Evolutionary conservation across 2,113 vertebrate species (phyloP), one percentile per base, ranked within the genome.

Genomic region (Hystrix brachyura): DNA sequence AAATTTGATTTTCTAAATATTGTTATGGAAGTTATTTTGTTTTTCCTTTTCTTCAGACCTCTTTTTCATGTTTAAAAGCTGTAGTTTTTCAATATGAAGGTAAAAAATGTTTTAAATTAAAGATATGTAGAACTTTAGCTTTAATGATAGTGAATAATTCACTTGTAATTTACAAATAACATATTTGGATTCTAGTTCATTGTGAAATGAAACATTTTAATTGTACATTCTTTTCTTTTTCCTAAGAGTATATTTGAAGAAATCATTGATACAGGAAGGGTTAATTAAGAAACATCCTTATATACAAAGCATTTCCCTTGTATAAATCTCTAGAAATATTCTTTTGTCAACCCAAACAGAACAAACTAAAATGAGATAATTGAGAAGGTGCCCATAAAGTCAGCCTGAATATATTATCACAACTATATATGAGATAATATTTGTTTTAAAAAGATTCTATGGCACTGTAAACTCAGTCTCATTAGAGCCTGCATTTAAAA

Each of bases 401-500:
- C 98, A 98, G 98, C 78, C 97, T 98, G 99, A 99, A 99, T 99
- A 99, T 99, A 99, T 99, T 99, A 99, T 99, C 98, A 99, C 98
- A 98, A 99, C 98, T 99, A 98, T 99, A 99, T 99, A 98, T 98
- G 99, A 99, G 99, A 99, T 99, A 99, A 99, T 99, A 99, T 99
- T 99, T 99, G 99, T 99, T 99, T 99, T 99, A 99, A 98, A 99
- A 99, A 99, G 99, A 99, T 99, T 99, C 98, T 99, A 98, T 99
- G 98, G 99, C 99, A 99, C 98, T 99, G 99, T 99, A 99, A 99
- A 99, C 98, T 99, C 98, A 99, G 99, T 99, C 99, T 99, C 99
- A 99, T 99, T 99, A 99, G 99, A 99, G 99, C 99, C 98, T 98
- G 98, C 99, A 99, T 99, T 99, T 99, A 99, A 99, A 99, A 99